Conservation (phyloP, 2,797 vertebrate species). For the Melanotaenia nigrans region DNA sequence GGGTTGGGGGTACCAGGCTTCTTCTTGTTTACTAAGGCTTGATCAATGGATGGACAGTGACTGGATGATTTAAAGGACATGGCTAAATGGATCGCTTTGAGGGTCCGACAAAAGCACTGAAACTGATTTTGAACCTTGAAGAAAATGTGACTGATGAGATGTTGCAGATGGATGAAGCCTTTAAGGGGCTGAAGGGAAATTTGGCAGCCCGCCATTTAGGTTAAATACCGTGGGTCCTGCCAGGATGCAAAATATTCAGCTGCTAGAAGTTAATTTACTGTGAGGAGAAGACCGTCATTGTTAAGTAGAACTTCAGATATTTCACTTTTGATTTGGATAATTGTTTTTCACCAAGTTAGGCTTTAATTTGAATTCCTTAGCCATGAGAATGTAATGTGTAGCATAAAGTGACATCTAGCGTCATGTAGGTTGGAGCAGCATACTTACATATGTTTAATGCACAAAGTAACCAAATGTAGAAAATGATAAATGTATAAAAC, state of each 20-base stretch:
- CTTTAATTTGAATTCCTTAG: conserved; percentile 82
- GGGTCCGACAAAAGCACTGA: conserved; percentile 82
- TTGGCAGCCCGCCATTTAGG: conserved; percentile 64
- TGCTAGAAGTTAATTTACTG: conserved; percentile 80
- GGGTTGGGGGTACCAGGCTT: conserved; percentile 43
- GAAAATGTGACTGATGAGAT: conserved; percentile 76
- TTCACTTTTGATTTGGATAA: conserved; percentile 74
- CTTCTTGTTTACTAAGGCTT: conserved; percentile 60
- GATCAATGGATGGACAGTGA: conserved; percentile 57
- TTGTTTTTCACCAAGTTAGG: conserved; percentile 76
- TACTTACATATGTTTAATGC: conserved; percentile 84
- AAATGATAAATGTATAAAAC: conserved; percentile 87
- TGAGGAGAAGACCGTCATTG: conserved; percentile 68
- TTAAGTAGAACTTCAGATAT: conserved; percentile 73
- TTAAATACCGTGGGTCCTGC: conserved; percentile 65
- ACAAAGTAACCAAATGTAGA: conserved; percentile 96
- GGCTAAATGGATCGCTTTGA: conserved; percentile 61
- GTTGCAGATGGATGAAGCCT: conserved; percentile 67
- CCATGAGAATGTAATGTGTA: conserved; percentile 84
- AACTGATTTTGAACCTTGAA: conserved; percentile 79
- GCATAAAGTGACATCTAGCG: conserved; percentile 81
- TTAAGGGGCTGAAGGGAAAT: conserved; percentile 72
- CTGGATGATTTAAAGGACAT: conserved; percentile 60
- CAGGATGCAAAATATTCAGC: conserved; percentile 76
- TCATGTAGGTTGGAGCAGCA: conserved; percentile 84